Evolutionary conservation across 2,888 invertebrate genomes (phyloP).

Genomic region (Melanargia galathea): DNA sequence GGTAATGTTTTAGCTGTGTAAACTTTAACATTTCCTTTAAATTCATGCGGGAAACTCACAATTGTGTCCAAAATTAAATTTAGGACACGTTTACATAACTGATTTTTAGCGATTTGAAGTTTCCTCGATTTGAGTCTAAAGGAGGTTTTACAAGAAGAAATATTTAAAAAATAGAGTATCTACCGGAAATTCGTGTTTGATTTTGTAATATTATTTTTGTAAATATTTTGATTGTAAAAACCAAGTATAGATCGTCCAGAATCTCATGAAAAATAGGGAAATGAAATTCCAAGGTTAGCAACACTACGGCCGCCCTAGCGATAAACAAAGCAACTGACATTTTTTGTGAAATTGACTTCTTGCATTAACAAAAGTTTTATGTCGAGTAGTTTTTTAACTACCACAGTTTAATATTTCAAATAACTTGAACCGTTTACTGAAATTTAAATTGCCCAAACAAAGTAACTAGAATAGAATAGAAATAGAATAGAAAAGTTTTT

Average conservation of each 20-base stretch:
- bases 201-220: constrained; percentile 53
- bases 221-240: constrained; percentile 54
- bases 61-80: neutral
- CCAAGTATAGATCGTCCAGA: constrained; percentile 7
- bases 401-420: too few species aligned
- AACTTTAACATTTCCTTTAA: constrained; percentile 21
- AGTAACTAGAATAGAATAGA: too few species aligned
- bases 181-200: constrained; percentile 22
- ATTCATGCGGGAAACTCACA: constrained; percentile 1
- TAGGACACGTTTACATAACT: neutral
- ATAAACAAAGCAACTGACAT: too few species aligned
- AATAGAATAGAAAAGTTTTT: too few species aligned
- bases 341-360: too few species aligned
- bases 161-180: constrained; percentile 3
- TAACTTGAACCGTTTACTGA: too few species aligned
- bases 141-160: constrained; percentile 9
- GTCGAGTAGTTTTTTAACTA: too few species aligned
- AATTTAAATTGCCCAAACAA: too few species aligned
- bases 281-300: too few species aligned
- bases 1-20: constrained; percentile 51
- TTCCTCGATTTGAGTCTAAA: neutral
- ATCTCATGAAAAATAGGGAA: too few species aligned
- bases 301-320: too few species aligned
- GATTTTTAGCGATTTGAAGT: neutral
- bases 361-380: too few species aligned